phyloP scores from a whole-genome alignment of 2,113 vertebrate genomes.

The Nibea coibor region DNA sequence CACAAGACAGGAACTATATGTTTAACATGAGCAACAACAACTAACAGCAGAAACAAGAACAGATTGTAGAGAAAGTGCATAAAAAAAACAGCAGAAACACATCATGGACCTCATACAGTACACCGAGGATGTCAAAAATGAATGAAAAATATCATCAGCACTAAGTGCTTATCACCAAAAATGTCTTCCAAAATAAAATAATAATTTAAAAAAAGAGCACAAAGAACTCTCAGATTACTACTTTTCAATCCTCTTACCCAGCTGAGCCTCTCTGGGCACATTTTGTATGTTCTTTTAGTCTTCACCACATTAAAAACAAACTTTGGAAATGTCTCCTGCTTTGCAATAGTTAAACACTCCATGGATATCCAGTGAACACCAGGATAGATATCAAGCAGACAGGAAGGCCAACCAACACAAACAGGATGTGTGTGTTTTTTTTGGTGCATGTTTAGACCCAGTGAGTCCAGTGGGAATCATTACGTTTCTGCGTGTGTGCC shows the following conservation, averaged over 20 bases:
- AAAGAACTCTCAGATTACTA: conserved; percentile 5
- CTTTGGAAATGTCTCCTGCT: neutral
- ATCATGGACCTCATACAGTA: neutral
- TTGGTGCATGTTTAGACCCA: conserved; percentile 66
- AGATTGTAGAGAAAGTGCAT: neutral
- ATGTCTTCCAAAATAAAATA: neutral
- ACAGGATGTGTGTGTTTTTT: conserved; percentile 68
- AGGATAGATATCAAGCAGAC: conserved; percentile 57
- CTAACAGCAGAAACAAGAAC: neutral
- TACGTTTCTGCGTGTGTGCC: conserved; percentile 38
- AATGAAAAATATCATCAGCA: neutral
- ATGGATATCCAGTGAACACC: conserved; percentile 14
- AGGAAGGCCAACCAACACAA: conserved; percentile 73
- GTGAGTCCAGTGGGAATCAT: conserved; percentile 59
- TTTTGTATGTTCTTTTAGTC: neutral
- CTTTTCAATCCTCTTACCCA: conserved; percentile 11
- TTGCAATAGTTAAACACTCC: conserved; percentile 25
- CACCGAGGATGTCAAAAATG: neutral
- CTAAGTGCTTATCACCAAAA: neutral
- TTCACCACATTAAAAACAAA: conserved; percentile 1
- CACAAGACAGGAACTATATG: conserved; percentile 31
- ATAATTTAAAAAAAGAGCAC: neutral
- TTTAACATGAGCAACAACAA: neutral
- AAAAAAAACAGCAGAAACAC: no score
- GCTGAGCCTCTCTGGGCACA: neutral